A percentile compares a stretch with the other conserved stretches of the same genome.
Evolutionary conservation across 2,797 vertebrate genomes (phyloP).

Genomic region (Malurus leucopterus): DNA sequence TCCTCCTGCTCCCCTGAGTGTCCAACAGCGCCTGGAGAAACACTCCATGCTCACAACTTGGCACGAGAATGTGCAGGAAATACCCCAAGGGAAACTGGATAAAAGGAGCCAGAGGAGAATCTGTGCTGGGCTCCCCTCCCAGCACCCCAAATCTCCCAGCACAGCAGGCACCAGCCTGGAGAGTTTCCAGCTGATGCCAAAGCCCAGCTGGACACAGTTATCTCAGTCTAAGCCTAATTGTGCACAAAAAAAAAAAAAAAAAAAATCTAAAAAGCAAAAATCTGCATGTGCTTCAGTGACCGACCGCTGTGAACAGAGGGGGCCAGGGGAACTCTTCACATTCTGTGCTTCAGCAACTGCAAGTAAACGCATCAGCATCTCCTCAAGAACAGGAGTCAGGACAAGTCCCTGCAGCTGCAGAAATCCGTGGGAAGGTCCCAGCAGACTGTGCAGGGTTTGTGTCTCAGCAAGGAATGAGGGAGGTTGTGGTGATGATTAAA

Average conservation of each 20-base stretch:
- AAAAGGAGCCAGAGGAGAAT: background rate
- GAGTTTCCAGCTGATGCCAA: background rate
- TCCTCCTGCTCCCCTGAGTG: background rate
- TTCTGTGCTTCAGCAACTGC: background rate
- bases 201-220: background rate
- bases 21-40: background rate
- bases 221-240: background rate
- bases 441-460: background rate
- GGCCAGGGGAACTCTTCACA: background rate
- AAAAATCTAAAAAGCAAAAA: background rate
- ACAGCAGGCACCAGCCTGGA: background rate
- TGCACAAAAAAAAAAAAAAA: background rate
- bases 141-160: background rate
- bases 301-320: background rate
- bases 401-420: background rate
- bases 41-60: background rate
- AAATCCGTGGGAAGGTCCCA: background rate
- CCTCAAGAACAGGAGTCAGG: background rate
- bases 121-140: background rate
- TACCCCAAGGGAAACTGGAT: background rate
- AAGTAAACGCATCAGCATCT: background rate
- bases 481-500: background rate
- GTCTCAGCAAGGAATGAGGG: background rate
- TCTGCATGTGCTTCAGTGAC: constrained; percentile 5
- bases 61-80: background rate